Conservation (phyloP, 2,797 vertebrate species). For the Ciconia nigra region DNA sequence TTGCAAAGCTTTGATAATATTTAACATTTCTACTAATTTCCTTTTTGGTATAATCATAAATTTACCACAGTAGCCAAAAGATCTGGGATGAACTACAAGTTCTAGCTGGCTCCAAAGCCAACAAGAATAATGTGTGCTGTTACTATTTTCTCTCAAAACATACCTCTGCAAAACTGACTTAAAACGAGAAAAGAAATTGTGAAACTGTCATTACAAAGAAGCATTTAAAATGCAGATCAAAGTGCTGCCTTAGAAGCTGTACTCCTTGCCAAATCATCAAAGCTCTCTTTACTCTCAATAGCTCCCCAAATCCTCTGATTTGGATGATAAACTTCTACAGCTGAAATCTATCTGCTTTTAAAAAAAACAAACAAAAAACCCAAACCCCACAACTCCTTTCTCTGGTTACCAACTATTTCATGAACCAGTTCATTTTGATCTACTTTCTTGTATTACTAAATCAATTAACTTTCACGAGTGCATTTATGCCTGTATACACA, state of each 20-base stretch:
- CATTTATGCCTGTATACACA: not conserved
- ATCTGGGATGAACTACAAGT: slow-evolving; percentile 61
- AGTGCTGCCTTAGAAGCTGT: slow-evolving; percentile 11
- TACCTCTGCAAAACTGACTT: slow-evolving; percentile 58
- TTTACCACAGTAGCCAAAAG: slow-evolving; percentile 41
- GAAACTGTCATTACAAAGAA: slow-evolving; percentile 40
- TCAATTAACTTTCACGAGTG: not conserved
- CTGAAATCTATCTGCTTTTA: not conserved
- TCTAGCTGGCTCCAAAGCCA: slow-evolving; percentile 34
- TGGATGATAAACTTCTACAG: not conserved
- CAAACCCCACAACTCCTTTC: not conserved
- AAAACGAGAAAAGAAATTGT: slow-evolving; percentile 59
- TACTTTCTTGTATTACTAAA: not conserved
- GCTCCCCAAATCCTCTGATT: slow-evolving; percentile 42
- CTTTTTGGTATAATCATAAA: slow-evolving; percentile 33
- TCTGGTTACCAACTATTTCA: not conserved
- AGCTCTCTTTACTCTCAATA: slow-evolving; percentile 28
- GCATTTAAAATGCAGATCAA: slow-evolving; percentile 58
- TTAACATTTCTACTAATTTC: slow-evolving; percentile 60
- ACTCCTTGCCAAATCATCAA: slow-evolving; percentile 51
- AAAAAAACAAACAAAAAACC: not conserved
- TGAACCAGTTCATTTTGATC: not conserved
- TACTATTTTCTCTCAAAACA: slow-evolving; percentile 60
- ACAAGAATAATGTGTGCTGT: slow-evolving; percentile 1
- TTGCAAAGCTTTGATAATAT: slow-evolving; percentile 54